Percentiles rank a stretch among this genome's conserved stretches.
These are phyloP conservation scores for Artibeus jamaicensis DNA, from an alignment of 2,797 vertebrate species.

Conservation along the genomic window DNA sequence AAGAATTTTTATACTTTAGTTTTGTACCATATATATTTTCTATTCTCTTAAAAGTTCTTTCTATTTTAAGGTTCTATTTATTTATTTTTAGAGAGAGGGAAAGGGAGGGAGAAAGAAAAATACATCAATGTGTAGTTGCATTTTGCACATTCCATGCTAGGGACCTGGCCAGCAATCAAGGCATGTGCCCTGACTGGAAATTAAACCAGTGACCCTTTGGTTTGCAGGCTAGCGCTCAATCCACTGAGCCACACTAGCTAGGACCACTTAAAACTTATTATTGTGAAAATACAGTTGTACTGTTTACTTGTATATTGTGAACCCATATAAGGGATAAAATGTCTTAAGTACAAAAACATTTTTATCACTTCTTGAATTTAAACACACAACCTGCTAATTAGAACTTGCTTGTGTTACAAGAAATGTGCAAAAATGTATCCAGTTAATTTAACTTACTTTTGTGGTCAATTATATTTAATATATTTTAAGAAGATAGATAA, in stretches of 20 bases:
- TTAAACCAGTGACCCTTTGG: too few relatives aligned
- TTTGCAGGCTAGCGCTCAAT: too few relatives aligned
- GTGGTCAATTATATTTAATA: slow-evolving; percentile 62
- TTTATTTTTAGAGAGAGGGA: too few relatives aligned
- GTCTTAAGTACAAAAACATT: not conserved
- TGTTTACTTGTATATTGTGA: not conserved
- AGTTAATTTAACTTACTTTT: slow-evolving; percentile 67
- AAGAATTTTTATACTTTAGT: not conserved
- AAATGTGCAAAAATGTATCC: slow-evolving; percentile 56
- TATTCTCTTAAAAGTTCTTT: not conserved
- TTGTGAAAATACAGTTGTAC: not conserved
- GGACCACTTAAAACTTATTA: not conserved
- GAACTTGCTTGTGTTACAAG: slow-evolving; percentile 12
- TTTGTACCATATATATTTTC: slow-evolving; percentile 3
- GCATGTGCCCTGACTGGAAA: too few relatives aligned
- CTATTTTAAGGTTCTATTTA: too few relatives aligned
- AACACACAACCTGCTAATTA: slow-evolving; percentile 14
- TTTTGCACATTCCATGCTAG: too few relatives aligned
- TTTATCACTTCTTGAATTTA: slow-evolving; percentile 18
- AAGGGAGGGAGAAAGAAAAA: too few relatives aligned
- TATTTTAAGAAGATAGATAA: slow-evolving; percentile 51
- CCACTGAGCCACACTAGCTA: too few relatives aligned
- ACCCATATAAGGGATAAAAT: slow-evolving; percentile 12
- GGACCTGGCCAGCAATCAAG: too few relatives aligned
- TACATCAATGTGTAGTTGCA: too few relatives aligned